phyloP scores from a whole-genome alignment of 2,113 vertebrate genomes.

The Pseudorectes ferrugineus region DNA sequence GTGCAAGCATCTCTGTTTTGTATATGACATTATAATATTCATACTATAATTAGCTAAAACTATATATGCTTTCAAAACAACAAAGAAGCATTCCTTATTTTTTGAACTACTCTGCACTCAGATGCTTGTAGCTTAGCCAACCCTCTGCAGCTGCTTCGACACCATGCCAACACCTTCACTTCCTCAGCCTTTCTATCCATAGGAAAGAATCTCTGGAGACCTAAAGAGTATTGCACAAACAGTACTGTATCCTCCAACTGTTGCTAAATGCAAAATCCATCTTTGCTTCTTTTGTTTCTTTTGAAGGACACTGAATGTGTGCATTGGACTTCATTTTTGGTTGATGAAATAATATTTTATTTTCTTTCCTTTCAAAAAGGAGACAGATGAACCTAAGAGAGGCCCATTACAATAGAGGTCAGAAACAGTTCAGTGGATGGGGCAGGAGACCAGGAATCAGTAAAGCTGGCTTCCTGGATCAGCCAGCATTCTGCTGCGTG shows the following conservation, averaged over 20 bases:
- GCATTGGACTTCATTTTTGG: neutral
- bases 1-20: neutral
- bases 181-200: slow-evolving; percentile 14
- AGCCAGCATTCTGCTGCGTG: neutral
- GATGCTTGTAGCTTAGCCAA: slow-evolving; percentile 31
- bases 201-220: slow-evolving; percentile 33
- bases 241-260: neutral
- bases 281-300: neutral
- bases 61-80: slow-evolving; percentile 4
- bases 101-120: neutral
- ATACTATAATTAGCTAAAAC: slow-evolving; percentile 2
- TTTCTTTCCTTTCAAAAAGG: neutral
- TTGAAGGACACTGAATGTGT: neutral
- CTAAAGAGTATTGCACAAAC: neutral
- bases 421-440: neutral
- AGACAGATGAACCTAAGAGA: neutral
- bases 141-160: slow-evolving; percentile 11
- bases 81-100: neutral
- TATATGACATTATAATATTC: neutral
- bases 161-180: slow-evolving; percentile 22
- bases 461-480: neutral
- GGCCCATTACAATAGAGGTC: neutral
- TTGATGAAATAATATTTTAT: neutral
- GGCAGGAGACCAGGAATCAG: neutral
- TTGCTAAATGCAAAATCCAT: slow-evolving; percentile 1